phyloP scores from a whole-genome alignment of 2,888 invertebrate species.

The Fabriciana adippe region DNA sequence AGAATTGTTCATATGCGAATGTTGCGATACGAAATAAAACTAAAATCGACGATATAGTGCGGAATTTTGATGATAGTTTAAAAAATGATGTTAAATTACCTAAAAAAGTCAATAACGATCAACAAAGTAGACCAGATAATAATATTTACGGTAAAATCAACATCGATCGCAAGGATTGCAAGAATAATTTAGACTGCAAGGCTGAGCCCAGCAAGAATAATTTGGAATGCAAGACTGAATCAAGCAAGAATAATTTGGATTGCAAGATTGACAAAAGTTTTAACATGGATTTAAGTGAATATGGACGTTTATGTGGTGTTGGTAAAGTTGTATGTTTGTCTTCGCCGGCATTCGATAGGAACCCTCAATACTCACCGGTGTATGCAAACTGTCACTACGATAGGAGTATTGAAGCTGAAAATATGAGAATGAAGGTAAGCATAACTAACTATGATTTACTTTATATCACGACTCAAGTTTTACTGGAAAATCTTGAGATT shows the following conservation, averaged over 20 bases:
- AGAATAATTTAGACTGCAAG: conserved; percentile 32
- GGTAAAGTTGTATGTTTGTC: conserved; percentile 48
- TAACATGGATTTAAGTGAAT: conserved; percentile 41
- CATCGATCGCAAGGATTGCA: conserved; percentile 40
- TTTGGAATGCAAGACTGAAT: conserved; percentile 29
- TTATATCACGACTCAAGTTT: too few relatives aligned
- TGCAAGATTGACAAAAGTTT: conserved; percentile 39
- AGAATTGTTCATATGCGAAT: conserved; percentile 69
- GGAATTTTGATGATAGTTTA: conserved; percentile 76
- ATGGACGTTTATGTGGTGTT: conserved; percentile 48
- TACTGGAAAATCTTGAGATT: too few relatives aligned
- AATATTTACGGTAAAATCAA: conserved; percentile 74
- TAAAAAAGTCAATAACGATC: conserved; percentile 72
- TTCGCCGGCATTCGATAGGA: conserved; percentile 65
- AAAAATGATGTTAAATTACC: conserved; percentile 56
- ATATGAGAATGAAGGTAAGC: conserved; percentile 66
- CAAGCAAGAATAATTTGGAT: conserved; percentile 40
- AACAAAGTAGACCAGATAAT: conserved; percentile 58
- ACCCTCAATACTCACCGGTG: conserved; percentile 71
- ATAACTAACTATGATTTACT: too few relatives aligned
- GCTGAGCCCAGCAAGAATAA: conserved; percentile 34
- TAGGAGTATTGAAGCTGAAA: conserved; percentile 73
- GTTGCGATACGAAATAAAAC: conserved; percentile 70
- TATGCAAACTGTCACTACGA: conserved; percentile 67
- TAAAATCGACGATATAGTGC: conserved; percentile 74